Percentiles rank a stretch among this genome's conserved stretches.
phyloP scores from a whole-genome alignment of 1,140 invertebrate genomes.

The Eumeta japonica region DNA sequence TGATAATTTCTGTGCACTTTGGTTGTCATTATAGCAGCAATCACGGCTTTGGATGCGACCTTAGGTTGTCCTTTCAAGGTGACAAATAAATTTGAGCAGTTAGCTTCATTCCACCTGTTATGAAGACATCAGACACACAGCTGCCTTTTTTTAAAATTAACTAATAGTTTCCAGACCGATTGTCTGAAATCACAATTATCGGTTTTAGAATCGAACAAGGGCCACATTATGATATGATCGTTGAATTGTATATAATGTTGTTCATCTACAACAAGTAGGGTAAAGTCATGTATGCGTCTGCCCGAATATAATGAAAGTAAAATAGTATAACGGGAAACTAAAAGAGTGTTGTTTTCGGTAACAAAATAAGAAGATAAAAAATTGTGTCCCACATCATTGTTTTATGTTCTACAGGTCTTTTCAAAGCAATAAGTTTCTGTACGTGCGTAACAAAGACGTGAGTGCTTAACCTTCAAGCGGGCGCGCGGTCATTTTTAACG shows the following conservation, averaged over 20 bases:
- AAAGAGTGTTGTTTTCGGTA: conserved; percentile 2
- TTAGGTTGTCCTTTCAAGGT: too few species aligned
- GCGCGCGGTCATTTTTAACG: too few species aligned
- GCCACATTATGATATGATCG: conserved; percentile 12
- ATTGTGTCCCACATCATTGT: conserved; percentile 11
- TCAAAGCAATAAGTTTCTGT: conserved; percentile 12
- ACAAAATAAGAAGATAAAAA: neutral
- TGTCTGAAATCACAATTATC: conserved; percentile 8
- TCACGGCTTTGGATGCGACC: too few species aligned
- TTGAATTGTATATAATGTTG: conserved; percentile 3
- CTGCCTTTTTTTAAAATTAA: neutral
- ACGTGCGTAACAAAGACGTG: conserved; percentile 13
- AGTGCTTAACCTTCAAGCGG: conserved; percentile 7
- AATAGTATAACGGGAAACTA: conserved; percentile 8
- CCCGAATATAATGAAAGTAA: conserved; percentile 15
- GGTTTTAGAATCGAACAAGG: conserved; percentile 16
- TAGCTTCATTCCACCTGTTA: too few species aligned
- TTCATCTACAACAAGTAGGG: conserved; percentile 7
- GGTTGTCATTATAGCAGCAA: too few species aligned
- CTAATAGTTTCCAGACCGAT: conserved; percentile 6
- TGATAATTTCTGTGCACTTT: too few species aligned
- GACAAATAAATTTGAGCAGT: too few species aligned
- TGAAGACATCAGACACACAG: too few species aligned
- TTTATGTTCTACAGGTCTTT: conserved; percentile 3
- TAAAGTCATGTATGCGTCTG: conserved; percentile 14